Evolutionary conservation across 2,797 vertebrate genomes (phyloP), one percentile per base, ranked within the genome.

Genomic region (Phalanger gymnotis): DNA sequence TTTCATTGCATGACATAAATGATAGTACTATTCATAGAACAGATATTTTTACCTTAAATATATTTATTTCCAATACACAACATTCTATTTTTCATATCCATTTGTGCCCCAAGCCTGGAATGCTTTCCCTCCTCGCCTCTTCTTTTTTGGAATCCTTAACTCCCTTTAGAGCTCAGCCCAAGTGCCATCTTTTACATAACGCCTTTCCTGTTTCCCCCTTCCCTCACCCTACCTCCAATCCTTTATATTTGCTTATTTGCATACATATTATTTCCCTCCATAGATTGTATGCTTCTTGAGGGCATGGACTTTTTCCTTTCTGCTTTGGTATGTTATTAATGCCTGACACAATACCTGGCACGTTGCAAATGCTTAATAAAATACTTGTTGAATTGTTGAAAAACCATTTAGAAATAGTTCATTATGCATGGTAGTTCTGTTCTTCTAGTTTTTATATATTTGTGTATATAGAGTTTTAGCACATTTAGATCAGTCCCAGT

Each of bases 1-100:
- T 96, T 53, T 95, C 40, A 94, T 92, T 94, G 14, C 1, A 53
- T 91, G 95, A 91, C 90, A 91, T 16, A 96, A 91, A 92, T 92
- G 52, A 47, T 87, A 95, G 4, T 40, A 22, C 51, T 96, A 53
- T 93, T 92, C 94, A 90, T 94, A 96, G 92, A 95, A 52, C 93
- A 22, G 19, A 81, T 93, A 11, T 90, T 94, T 95, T 0, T 90
- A 6, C 51, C 51, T 93, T 95, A 66, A 53, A 66, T 90, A n/a
- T 93, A 12, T 30, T 52, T 93, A 53, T 53, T 31, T 90, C 30
- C 13, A 73, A 11, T 22, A 40, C 5, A 73, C 19, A 40, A 27
- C 73, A 47, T 87, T 87, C 73, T 25, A 27, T 28, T 40, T 87
- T 47, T 25, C 40, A 51, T 87, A 27, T 87, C 40, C 73, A 25